Conservation (phyloP, 2,888 invertebrate genomes). For the Plagodis pulveraria region DNA sequence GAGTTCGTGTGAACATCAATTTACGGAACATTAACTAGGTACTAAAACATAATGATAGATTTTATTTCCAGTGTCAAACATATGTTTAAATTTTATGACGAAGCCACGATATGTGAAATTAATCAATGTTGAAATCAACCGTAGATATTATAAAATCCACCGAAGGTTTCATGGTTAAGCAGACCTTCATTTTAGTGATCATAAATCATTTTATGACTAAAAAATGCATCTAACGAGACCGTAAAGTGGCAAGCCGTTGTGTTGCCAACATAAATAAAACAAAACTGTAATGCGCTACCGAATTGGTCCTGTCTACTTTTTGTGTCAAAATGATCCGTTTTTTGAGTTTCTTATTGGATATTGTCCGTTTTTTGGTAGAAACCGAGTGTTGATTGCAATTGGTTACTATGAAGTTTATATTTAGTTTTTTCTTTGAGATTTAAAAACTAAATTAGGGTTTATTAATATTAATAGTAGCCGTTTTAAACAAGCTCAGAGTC, state of each 20-base stretch:
- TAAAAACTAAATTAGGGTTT: too few species aligned
- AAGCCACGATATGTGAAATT: background rate
- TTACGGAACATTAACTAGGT: too few species aligned
- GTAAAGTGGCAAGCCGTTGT: constrained; percentile 62
- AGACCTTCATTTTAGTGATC: constrained; percentile 43
- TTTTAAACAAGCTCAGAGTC: too few species aligned
- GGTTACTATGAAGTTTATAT: too few species aligned
- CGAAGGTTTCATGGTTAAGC: constrained; percentile 19
- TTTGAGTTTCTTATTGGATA: constrained; percentile 38
- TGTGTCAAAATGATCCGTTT: constrained; percentile 58
- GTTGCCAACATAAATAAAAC: constrained; percentile 64
- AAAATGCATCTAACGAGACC: constrained; percentile 60
- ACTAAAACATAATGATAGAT: too few species aligned
- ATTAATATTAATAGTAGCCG: too few species aligned
- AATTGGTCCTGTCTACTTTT: constrained; percentile 62
- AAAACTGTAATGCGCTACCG: constrained; percentile 70
- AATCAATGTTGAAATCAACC: constrained; percentile 2
- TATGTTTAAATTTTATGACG: too few species aligned
- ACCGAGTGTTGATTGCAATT: background rate
- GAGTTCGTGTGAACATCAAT: too few species aligned
- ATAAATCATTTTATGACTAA: constrained; percentile 65
- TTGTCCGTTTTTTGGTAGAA: constrained; percentile 2
- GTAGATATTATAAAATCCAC: constrained; percentile 6
- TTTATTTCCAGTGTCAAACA: too few species aligned
- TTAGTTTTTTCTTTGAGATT: too few species aligned